These are phyloP conservation scores for Catostylus mosaicus DNA, from an alignment of 30 jellyfish, hydroid and myxozoan genomes.

Conservation along the genomic window DNA sequence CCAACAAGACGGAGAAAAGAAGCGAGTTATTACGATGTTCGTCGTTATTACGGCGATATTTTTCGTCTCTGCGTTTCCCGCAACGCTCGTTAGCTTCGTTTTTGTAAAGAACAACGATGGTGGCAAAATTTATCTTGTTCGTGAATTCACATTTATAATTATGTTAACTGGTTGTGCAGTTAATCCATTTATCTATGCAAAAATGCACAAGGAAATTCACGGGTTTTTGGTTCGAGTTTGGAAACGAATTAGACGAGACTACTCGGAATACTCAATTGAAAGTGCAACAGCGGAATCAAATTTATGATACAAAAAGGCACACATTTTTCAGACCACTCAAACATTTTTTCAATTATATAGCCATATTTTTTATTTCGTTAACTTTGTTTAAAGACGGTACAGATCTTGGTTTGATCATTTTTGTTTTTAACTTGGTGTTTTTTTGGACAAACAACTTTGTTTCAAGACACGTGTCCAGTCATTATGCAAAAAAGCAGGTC, in stretches of 20 bases:
- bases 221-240: not conserved
- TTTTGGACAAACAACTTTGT: too few relatives aligned
- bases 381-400: too few relatives aligned
- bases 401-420: too few relatives aligned
- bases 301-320: too few relatives aligned
- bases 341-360: too few relatives aligned
- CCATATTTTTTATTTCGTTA: too few relatives aligned
- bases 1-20: not conserved
- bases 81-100: not conserved
- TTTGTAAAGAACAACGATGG: not conserved
- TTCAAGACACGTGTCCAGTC: too few relatives aligned
- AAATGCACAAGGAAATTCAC: constrained; percentile 12
- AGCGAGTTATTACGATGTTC: constrained; percentile 9
- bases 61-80: constrained; percentile 5
- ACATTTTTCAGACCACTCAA: too few relatives aligned
- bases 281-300: too few relatives aligned
- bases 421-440: too few relatives aligned
- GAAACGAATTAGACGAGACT: not conserved
- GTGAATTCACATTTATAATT: not conserved
- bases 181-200: constrained; percentile 13
- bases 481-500: too few relatives aligned
- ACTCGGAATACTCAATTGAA: not conserved
- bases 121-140: not conserved
- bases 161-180: not conserved
- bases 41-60: not conserved